phyloP scores from a whole-genome alignment of 1,140 invertebrate species.

The Cotesia chilonis region DNA sequence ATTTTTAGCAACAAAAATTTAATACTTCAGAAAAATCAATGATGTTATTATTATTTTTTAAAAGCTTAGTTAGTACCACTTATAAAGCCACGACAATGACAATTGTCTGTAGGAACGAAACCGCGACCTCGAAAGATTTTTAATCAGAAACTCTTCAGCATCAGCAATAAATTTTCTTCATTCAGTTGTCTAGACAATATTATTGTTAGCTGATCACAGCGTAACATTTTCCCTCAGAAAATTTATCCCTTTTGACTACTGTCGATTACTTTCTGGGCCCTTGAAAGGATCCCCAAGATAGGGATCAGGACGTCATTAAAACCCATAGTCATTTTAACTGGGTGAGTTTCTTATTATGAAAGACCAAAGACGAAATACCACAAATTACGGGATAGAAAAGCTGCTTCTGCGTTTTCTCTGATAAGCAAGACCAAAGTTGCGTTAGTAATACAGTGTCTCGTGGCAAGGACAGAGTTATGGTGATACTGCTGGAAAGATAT shows the following conservation, averaged over 20 bases:
- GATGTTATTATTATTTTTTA: no score
- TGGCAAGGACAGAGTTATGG: constrained; percentile 22
- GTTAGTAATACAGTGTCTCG: constrained; percentile 6
- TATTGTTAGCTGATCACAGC: constrained; percentile 21
- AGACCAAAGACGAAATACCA: constrained; percentile 7
- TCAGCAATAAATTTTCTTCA: constrained; percentile 4
- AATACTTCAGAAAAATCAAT: no score
- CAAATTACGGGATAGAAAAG: constrained; percentile 13
- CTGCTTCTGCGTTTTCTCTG: not conserved
- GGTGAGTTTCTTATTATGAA: not conserved
- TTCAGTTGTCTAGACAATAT: constrained; percentile 29
- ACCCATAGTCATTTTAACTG: constrained; percentile 1
- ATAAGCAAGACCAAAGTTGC: constrained; percentile 4
- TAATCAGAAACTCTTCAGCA: not conserved
- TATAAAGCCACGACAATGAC: no score
- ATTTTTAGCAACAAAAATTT: no score
- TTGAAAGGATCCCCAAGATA: constrained; percentile 4
- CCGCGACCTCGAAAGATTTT: not conserved
- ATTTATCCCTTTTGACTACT: constrained; percentile 7
- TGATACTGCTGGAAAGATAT: constrained; percentile 24
- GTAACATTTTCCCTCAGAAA: constrained; percentile 18
- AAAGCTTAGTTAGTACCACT: no score
- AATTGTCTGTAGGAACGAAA: no score
- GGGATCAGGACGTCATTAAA: constrained; percentile 24
- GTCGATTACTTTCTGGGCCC: not conserved